Percentiles rank a stretch among this genome's conserved stretches.
Conservation (phyloP, 2,113 vertebrate genomes). For the Sitta europaea region DNA sequence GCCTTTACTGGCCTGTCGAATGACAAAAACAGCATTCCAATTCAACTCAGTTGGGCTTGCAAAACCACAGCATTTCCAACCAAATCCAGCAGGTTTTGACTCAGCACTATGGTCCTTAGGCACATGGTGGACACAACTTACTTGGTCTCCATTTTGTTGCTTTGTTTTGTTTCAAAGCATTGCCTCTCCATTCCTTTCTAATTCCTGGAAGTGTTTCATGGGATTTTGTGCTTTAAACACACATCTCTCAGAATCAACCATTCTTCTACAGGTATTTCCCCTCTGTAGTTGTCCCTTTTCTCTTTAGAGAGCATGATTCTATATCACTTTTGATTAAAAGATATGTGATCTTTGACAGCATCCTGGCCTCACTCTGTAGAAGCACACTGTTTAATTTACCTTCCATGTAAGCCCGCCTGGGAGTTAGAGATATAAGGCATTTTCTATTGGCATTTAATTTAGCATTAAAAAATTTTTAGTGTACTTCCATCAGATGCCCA, state of each 20-base stretch:
- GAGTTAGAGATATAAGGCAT: not conserved
- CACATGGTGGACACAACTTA: slow-evolving; percentile 8
- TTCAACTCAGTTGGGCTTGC: slow-evolving; percentile 4
- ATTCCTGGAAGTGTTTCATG: not conserved
- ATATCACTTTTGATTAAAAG: not conserved
- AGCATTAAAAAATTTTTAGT: not conserved
- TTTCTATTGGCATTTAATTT: not conserved
- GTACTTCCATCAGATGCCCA: not conserved
- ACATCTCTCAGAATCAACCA: not conserved
- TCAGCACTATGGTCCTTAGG: not conserved
- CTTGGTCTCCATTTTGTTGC: not conserved
- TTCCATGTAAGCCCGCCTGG: not conserved
- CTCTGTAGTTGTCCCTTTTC: not conserved
- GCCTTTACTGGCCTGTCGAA: not conserved
- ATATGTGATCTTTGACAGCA: not conserved
- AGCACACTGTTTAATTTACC: not conserved
- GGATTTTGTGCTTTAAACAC: not conserved
- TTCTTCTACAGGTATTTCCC: not conserved
- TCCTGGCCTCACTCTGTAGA: not conserved
- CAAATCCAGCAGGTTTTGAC: slow-evolving; percentile 35
- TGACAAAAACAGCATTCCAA: slow-evolving; percentile 33
- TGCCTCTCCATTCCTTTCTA: not conserved
- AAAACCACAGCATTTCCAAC: slow-evolving; percentile 30
- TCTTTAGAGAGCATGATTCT: not conserved
- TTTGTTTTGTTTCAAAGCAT: not conserved